Evolutionary conservation across 1,140 invertebrate species (phyloP).

Genomic region (Papilio machaon): DNA sequence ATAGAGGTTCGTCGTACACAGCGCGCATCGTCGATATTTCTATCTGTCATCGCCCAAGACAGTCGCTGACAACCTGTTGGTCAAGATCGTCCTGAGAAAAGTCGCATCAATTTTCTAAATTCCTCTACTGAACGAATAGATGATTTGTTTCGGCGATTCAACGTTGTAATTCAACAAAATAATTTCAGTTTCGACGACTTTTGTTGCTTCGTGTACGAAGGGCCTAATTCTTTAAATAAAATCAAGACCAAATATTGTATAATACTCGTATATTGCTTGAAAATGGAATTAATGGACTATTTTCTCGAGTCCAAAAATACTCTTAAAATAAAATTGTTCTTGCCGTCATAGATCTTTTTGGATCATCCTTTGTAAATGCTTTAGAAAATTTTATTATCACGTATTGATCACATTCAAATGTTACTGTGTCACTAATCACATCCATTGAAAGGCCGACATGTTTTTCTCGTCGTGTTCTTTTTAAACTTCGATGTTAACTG

Average conservation of each 20-base stretch:
- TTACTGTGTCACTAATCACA: conserved; percentile 45
- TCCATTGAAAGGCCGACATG: conserved; percentile 52
- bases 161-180: too few species aligned
- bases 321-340: not conserved
- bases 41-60: too few species aligned
- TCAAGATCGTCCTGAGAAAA: too few species aligned
- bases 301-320: not conserved
- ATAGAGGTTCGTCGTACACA: too few species aligned
- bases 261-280: not conserved
- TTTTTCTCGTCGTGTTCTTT: conserved; percentile 50
- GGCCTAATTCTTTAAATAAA: not conserved
- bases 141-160: too few species aligned
- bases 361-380: not conserved
- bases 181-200: too few species aligned
- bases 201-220: too few species aligned
- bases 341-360: not conserved
- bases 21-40: too few species aligned
- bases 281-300: not conserved
- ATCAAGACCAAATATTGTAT: not conserved
- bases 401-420: conserved; percentile 22
- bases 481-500: conserved; percentile 52
- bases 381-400: conserved; percentile 5
- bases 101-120: too few species aligned
- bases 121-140: too few species aligned
- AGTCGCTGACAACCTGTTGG: too few species aligned